Base-by-base conservation (phyloP, 2,888 invertebrate genomes). In the Thecocarcelia acutangulata region DNA sequence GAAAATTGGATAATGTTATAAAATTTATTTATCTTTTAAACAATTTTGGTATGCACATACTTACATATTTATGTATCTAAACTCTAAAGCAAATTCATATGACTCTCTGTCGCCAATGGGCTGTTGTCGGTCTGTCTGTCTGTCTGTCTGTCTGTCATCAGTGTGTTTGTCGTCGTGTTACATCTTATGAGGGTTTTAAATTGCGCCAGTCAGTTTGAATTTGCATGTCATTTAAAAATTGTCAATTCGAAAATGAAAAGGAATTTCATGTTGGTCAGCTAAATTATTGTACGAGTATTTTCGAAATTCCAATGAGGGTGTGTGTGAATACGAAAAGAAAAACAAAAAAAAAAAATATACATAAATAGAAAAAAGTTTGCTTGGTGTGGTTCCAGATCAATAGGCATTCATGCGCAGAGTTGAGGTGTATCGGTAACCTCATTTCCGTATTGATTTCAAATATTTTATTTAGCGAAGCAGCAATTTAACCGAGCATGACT, bases 401-500 rank as follows among this genome's bases (percentile, higher is more conserved):
- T 83, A 68, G 82, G 64, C 73, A 59, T 75, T 50, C 13, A 46
- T 78, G 42, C 68, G 46, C 24, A 50, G 58, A 52, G 74, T 63
- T 84, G 84, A 52, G 74, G 68, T 84, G 84, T 86, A 87, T 87
- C 84, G 86, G 85, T 87, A 88, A 87, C 86, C 86, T 84, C 80
- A 87, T 88, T 87, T 87, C 87, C 87, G 88, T 87, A 79, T 77
- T 76, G 76, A 76, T 76, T 76, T 68, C 15, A 52, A 52, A 42
- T 63, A 5, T 19, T 56, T 37, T 1, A 37, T 33, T 64, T 48
- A 28, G n/a, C 63, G 33, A 69, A 86, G 87, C 80, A 87, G 86
- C 86, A 37, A 88, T 86, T 88, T 88, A 88, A 87, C 87, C 87
- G 88, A 88, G 87, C 88, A 88, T 88, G 88, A 88, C 87, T 21